Percentiles rank a stretch among this genome's conserved stretches.
Evolutionary conservation across 2,797 vertebrate species (phyloP).

Genomic region (Takifugu ocellatus): DNA sequence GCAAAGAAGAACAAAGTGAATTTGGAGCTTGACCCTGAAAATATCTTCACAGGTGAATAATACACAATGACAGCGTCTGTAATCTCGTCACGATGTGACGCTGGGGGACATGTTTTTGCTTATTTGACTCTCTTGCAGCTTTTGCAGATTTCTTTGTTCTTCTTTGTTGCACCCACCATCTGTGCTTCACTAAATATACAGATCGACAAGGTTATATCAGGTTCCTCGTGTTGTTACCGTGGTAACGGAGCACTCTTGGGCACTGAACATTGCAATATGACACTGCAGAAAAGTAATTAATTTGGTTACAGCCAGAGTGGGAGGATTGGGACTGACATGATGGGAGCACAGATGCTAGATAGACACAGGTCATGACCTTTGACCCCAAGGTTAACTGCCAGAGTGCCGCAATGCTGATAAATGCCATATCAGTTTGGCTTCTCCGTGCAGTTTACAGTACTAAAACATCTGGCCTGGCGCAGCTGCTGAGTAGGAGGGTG

Average conservation of each 20-base stretch:
- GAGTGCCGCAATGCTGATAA: not conserved
- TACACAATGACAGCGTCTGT: not conserved
- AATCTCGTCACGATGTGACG: too few relatives aligned
- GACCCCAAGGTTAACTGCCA: constrained; percentile 16
- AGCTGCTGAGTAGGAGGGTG: too few relatives aligned
- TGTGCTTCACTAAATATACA: constrained; percentile 34
- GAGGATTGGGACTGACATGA: constrained; percentile 17
- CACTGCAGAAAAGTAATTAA: constrained; percentile 44
- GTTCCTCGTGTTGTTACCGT: constrained; percentile 53
- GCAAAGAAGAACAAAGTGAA: constrained; percentile 83
- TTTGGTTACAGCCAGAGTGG: constrained; percentile 39
- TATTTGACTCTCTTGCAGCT: not conserved
- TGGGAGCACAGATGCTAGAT: constrained; percentile 26
- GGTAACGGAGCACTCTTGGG: constrained; percentile 46
- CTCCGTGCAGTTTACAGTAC: not conserved
- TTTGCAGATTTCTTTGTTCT: not conserved
- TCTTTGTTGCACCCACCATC: constrained; percentile 11
- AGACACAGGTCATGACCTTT: constrained; percentile 28
- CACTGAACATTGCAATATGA: constrained; percentile 46
- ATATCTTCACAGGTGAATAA: constrained; percentile 83
- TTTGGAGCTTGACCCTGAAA: constrained; percentile 80
- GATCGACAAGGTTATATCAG: constrained; percentile 44
- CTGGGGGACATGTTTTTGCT: not conserved
- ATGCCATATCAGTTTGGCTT: not conserved
- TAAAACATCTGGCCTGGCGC: not conserved